These are phyloP conservation scores for Drosophila aldrichi DNA, from an alignment of 2,888 invertebrate species.

Conservation along the genomic window DNA sequence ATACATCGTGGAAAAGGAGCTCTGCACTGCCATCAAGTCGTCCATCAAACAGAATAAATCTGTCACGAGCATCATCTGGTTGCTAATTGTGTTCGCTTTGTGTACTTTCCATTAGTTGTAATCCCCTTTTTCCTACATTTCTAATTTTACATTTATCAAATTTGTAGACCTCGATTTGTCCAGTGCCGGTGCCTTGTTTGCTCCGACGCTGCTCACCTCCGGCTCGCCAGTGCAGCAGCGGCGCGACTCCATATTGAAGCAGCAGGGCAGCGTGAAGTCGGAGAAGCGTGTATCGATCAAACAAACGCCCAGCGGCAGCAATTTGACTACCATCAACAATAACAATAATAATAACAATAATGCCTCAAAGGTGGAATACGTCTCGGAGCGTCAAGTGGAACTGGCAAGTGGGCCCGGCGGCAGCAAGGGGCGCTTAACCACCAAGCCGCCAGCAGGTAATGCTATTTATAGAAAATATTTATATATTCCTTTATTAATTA, in stretches of 20 bases:
- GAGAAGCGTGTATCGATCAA: conserved; percentile 85
- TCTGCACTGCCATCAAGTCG: conserved; percentile 15
- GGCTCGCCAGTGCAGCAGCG: conserved; percentile 79
- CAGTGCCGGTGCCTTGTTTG: conserved; percentile 51
- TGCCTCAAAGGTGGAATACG: conserved; percentile 82
- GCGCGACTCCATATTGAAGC: conserved; percentile 85
- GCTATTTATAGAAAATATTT: neutral
- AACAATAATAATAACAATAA: conserved; percentile 50
- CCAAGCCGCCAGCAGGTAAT: conserved; percentile 81
- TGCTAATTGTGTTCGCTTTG: conserved; percentile 26
- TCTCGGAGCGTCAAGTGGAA: conserved; percentile 77
- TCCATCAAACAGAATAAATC: neutral
- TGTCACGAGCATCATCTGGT: conserved; percentile 1
- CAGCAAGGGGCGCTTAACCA: conserved; percentile 63
- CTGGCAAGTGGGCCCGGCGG: conserved; percentile 46
- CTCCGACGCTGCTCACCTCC: conserved; percentile 57
- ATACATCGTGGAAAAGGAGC: neutral
- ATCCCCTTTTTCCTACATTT: neutral
- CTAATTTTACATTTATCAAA: conserved; percentile 26
- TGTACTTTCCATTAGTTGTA: conserved; percentile 8
- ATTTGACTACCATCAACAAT: conserved; percentile 52
- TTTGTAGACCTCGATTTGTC: conserved; percentile 66
- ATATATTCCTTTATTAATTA: neutral
- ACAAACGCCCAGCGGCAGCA: conserved; percentile 54
- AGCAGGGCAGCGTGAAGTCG: conserved; percentile 82